Conservation (phyloP, 1,140 invertebrate species). For the Euura saliciscinereae region DNA sequence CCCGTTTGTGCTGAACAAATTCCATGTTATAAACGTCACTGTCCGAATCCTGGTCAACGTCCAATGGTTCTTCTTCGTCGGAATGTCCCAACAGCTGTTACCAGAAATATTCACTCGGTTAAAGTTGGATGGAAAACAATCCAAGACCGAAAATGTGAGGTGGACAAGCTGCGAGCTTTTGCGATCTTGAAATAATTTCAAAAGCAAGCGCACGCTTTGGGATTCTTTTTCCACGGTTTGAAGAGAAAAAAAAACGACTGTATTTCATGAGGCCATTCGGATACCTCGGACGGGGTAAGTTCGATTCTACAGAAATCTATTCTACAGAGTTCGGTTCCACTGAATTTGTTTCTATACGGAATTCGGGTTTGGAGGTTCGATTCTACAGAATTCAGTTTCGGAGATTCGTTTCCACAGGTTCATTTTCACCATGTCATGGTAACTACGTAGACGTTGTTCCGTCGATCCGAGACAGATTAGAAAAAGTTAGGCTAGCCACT, state of each 20-base stretch:
- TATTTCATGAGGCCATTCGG: neutral
- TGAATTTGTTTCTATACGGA: too few relatives aligned
- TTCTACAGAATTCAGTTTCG: too few relatives aligned
- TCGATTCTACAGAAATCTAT: too few relatives aligned
- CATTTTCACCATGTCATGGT: too few relatives aligned
- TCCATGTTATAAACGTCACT: conserved; percentile 68
- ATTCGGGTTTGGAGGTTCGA: too few relatives aligned
- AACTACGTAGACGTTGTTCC: too few relatives aligned
- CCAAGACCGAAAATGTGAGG: conserved; percentile 10
- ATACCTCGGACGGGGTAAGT: too few relatives aligned
- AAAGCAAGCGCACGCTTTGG: neutral
- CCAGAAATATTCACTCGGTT: conserved; percentile 15
- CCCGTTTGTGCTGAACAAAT: conserved; percentile 85
- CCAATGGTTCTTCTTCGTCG: conserved; percentile 54
- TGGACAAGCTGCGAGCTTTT: neutral
- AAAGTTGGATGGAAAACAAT: conserved; percentile 10
- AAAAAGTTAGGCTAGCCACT: too few relatives aligned
- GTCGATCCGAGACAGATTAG: too few relatives aligned
- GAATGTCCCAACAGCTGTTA: conserved; percentile 49
- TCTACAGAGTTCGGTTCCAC: too few relatives aligned
- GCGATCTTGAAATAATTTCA: neutral
- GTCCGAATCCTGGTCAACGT: conserved; percentile 41
- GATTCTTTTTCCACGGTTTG: neutral
- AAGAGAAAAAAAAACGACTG: neutral
- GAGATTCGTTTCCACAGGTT: too few relatives aligned